Evolutionary conservation across 2,888 invertebrate species (phyloP).

Genomic region (Rhopalosiphum nymphaeae): DNA sequence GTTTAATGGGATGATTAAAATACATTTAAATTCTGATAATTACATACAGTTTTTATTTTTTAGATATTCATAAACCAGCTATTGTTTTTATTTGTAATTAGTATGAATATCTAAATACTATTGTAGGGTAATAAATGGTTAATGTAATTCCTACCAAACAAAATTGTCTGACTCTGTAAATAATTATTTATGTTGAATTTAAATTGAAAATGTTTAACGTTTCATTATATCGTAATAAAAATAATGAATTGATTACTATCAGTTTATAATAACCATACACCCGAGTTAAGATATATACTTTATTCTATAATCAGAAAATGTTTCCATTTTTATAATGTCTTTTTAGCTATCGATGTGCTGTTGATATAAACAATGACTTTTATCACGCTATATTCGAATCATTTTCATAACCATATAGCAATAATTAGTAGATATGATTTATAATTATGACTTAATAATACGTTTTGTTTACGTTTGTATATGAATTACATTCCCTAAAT

Average conservation of each 20-base stretch:
- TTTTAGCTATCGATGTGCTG: background rate
- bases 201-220: background rate
- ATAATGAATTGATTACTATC: slow-evolving; percentile 25
- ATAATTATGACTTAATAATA: slow-evolving; percentile 38
- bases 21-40: slow-evolving; percentile 35
- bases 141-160: background rate
- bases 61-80: background rate
- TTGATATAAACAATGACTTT: background rate
- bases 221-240: background rate
- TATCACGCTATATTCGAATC: slow-evolving; percentile 39
- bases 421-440: slow-evolving; percentile 37
- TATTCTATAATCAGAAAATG: background rate
- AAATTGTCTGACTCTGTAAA: background rate
- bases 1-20: slow-evolving; percentile 33
- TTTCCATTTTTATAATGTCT: background rate
- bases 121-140: background rate
- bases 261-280: background rate
- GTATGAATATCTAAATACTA: background rate
- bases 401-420: slow-evolving; percentile 3
- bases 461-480: slow-evolving; percentile 6
- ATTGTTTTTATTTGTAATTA: background rate
- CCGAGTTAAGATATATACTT: background rate
- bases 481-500: background rate
- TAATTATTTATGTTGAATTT: background rate
- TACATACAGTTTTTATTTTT: background rate